Evolutionary conservation across 2,888 invertebrate genomes (phyloP).

Genomic region (Gryllus longicercus): DNA sequence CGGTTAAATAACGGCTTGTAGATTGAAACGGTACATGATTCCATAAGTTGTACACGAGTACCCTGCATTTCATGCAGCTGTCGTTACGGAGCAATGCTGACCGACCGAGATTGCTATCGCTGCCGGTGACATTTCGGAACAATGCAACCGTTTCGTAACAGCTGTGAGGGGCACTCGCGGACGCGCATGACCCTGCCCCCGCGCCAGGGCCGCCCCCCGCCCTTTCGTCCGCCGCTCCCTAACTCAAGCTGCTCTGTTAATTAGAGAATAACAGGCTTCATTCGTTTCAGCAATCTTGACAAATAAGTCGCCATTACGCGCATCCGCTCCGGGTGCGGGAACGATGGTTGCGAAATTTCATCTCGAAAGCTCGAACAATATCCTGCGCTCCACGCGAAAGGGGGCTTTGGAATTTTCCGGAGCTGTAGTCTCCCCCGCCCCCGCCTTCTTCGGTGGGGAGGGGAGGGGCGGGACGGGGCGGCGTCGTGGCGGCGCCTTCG

Average conservation of each 20-base stretch:
- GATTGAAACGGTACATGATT: too few species aligned
- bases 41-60: too few species aligned
- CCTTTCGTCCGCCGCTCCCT: not conserved
- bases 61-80: too few species aligned
- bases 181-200: not conserved
- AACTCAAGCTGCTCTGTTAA: constrained; percentile 7
- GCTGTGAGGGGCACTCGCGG: not conserved
- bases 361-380: not conserved
- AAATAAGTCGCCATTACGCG: constrained; percentile 7
- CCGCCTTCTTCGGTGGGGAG: not conserved
- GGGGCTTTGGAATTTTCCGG: constrained; percentile 5
- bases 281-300: constrained; percentile 17
- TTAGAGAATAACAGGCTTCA: constrained; percentile 17
- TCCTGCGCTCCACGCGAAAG: not conserved
- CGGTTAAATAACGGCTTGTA: too few species aligned
- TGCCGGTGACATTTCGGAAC: constrained; percentile 2
- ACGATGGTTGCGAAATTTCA: constrained; percentile 6
- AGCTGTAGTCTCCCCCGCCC: not conserved
- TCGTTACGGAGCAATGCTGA: too few species aligned
- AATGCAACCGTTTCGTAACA: not conserved
- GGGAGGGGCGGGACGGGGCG: not conserved
- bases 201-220: not conserved
- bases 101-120: too few species aligned
- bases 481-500: not conserved
- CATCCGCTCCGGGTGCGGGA: not conserved